These are phyloP conservation scores for Ophraella communa DNA, from an alignment of 2,888 invertebrate species.

Conservation along the genomic window DNA sequence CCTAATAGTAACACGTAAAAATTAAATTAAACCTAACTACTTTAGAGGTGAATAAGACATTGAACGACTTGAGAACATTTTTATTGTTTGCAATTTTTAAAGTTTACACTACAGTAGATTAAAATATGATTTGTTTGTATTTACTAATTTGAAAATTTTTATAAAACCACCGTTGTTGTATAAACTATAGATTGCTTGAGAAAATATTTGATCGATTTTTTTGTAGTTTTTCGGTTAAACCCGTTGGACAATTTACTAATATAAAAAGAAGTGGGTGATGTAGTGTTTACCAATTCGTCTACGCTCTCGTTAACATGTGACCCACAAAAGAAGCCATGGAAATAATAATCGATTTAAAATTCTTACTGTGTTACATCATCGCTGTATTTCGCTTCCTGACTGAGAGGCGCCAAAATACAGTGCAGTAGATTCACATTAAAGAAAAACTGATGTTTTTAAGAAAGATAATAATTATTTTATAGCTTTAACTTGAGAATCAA, in stretches of 20 bases:
- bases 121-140: too few relatives aligned
- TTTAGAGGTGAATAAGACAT: too few relatives aligned
- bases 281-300: conserved; percentile 17
- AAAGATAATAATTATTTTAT: too few relatives aligned
- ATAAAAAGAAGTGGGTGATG: not conserved
- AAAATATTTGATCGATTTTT: not conserved
- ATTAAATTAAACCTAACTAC: too few relatives aligned
- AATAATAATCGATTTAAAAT: conserved; percentile 31
- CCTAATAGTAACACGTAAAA: too few relatives aligned
- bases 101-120: too few relatives aligned
- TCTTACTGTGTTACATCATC: conserved; percentile 35
- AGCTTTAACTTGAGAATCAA: not conserved
- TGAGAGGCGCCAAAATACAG: conserved; percentile 28
- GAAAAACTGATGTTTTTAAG: not conserved
- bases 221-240: conserved; percentile 10
- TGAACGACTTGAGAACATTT: too few relatives aligned
- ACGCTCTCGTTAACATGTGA: not conserved
- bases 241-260: not conserved
- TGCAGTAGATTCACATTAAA: conserved; percentile 15
- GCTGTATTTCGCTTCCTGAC: conserved; percentile 24
- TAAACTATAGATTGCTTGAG: not conserved
- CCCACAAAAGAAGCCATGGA: conserved; percentile 11
- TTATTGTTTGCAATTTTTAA: too few relatives aligned
- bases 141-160: not conserved
- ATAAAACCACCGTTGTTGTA: not conserved